Conservation (phyloP, 2,888 invertebrate species). For the Lamellibrachia columna region DNA sequence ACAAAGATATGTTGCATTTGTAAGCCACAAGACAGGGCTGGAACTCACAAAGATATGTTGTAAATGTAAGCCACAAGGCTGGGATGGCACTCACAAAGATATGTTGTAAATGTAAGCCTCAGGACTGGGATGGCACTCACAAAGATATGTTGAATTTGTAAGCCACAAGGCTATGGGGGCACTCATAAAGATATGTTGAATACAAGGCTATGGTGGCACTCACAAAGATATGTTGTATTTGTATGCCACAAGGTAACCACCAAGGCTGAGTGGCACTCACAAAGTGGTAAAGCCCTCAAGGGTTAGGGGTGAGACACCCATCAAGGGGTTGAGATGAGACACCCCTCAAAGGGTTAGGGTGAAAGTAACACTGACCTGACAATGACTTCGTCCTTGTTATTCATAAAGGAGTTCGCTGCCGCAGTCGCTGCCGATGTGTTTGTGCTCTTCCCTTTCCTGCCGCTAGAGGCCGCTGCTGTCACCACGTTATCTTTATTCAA, state of each 20-base stretch:
- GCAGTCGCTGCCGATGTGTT: conserved; percentile 33
- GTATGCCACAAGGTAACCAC: too few relatives aligned
- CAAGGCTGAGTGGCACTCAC: too few relatives aligned
- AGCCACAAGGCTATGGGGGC: too few relatives aligned
- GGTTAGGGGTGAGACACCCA: not conserved
- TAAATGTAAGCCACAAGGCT: not conserved
- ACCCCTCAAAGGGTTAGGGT: not conserved
- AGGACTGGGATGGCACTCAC: not conserved
- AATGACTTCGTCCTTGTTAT: conserved; percentile 63
- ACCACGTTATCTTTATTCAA: conserved; percentile 46
- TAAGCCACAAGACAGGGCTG: not conserved
- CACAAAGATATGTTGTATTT: too few relatives aligned
- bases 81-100: not conserved
- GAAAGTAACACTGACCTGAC: conserved; percentile 28
- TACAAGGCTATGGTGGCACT: too few relatives aligned
- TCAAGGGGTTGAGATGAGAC: not conserved
- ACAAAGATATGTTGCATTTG: not conserved
- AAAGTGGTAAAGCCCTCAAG: too few relatives aligned
- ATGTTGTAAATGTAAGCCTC: not conserved
- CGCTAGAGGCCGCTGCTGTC: not conserved
- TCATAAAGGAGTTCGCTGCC: conserved; percentile 45
- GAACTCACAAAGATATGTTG: not conserved
- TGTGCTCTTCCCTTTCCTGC: conserved; percentile 36
- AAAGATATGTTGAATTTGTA: not conserved
- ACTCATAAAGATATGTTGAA: too few relatives aligned